Evolutionary conservation across 2,113 vertebrate genomes (phyloP).

Genomic region (Apistogramma diplotaenia): DNA sequence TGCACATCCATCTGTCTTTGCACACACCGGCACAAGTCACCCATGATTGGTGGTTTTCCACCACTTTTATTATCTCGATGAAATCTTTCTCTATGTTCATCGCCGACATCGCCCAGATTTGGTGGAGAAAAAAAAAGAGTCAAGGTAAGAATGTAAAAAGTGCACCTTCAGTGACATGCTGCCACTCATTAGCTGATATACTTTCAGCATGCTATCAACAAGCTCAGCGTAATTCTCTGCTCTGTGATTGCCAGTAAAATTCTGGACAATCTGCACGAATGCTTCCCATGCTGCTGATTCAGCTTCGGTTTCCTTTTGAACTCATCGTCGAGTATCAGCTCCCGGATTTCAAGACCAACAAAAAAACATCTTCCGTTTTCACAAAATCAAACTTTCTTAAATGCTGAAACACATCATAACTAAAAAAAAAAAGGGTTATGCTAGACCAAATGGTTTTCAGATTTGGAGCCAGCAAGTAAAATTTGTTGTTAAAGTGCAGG

Average conservation of each 20-base stretch:
- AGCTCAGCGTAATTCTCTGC: not conserved
- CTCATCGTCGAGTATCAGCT: not conserved
- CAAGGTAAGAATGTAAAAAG: not conserved
- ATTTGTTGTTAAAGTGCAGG: too few relatives aligned
- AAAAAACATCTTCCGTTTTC: not conserved
- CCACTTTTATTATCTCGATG: not conserved
- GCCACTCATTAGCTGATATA: not conserved
- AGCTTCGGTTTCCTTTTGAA: not conserved
- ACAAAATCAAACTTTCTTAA: not conserved
- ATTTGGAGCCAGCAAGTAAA: too few relatives aligned
- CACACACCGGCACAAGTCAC: rapidly evolving
- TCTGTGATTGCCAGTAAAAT: not conserved
- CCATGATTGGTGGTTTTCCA: not conserved
- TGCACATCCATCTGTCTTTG: not conserved
- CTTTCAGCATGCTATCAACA: not conserved
- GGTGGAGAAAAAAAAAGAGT: not conserved
- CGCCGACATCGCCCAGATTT: not conserved
- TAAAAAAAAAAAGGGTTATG: too few relatives aligned
- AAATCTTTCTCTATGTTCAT: rapidly evolving
- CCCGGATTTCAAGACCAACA: not conserved
- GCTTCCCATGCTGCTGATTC: not conserved
- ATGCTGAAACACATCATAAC: not conserved
- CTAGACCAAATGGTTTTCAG: too few relatives aligned
- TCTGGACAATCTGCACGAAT: not conserved
- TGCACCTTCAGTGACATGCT: not conserved